Base-by-base conservation (phyloP, 53 echinoderm and acorn worm species). In the Astropecten irregularis region DNA sequence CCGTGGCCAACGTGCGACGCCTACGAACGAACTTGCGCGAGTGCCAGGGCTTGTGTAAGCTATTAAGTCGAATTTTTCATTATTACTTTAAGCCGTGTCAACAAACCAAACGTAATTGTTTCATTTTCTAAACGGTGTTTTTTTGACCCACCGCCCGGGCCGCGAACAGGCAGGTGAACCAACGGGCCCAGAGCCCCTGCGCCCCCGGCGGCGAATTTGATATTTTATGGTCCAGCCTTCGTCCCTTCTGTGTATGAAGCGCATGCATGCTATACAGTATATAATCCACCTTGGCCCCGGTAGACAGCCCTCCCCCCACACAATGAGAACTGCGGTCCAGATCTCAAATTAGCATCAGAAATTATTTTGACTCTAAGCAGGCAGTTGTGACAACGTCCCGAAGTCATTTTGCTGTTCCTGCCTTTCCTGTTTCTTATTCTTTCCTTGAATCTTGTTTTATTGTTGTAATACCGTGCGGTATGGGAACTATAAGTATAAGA, bases 41-140 rank as follows among this genome's bases (percentile, higher is more conserved):
- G 36, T 66, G 35, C 38, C 40, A 32, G 20, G n/a, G 79, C 79
- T 79, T 79, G 79, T 83, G 40, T 83, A 83, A 83, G 53, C 69
- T 83, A 68, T 83, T 83, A 66, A 83, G 38, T 50, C 69, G 67
- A 83, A 68, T 83, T 53, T 83, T 83, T 83, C 69, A 83, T 83
- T 83, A 83, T 83, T 83, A 83, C 83, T 69, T 83, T 83, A 68
- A 83, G 83, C 83, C 67, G 39, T 83, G 83, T 83, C 69, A 83
- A 66, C 83, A 68, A 68, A 68, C 67, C 72, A 88, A 82, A 58
- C 60, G 62, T 88, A 57, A 68, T 50, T 52, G 49, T 88, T 88
- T 71, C 69, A 82, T 68, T 40, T 57, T 83, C 52, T 71, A 83
- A 83, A 88, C 82, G 88, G 72, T 82, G 82, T 82, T 83, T 88